Base-by-base conservation (phyloP, 2,797 vertebrate genomes). In the Cryptoprocta ferox region DNA sequence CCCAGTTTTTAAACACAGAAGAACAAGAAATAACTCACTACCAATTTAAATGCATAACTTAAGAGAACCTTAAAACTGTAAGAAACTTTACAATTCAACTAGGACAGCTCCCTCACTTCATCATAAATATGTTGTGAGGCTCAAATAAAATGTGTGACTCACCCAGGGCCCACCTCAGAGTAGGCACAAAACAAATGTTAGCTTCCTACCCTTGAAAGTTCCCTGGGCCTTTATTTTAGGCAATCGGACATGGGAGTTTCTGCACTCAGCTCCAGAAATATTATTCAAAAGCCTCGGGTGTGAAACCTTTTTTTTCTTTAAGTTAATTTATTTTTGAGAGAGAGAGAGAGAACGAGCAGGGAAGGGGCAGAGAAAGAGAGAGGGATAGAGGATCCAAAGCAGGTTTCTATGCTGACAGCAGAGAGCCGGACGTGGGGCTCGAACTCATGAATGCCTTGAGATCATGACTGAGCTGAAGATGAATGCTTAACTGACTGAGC, bases 81-180 rank as follows among this genome's bases (percentile, higher is more conserved):
- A 79, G 83, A 93, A 93, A 53, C 65, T 80, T 53, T 85, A 81
- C 24, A 96, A 86, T 68, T 94, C 48, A 94, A 53, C 59, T n/a
- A 82, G 15, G 53, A 35, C 28, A 37, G 59, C 70, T 73, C 24
- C 26, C 50, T 73, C 48, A 50, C 37, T 82, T 91, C 50, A 61
- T 76, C 82, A 96, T 39, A 82, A 81, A 82, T 50, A 48, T 9
- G 5, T 14, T 19, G 66, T 50, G 53, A 89, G 45, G 45, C 45
- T 75, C n/a, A 82, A 59, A 80, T 9, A n/a, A 75, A 45, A 66
- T 82, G 28, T 42, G 48, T 61, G 59, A 96, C 39, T 87, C 37
- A 76, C 76, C 56, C 88, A 76, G 68, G 19, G n/a, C 35, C 82
- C 56, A 80, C 28, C 39, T 42, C 28, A 65, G 21, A n/a, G 59